Evolutionary conservation across 2,797 vertebrate genomes (phyloP), one percentile per base, ranked within the genome.

Genomic region (Rhincodon typus): DNA sequence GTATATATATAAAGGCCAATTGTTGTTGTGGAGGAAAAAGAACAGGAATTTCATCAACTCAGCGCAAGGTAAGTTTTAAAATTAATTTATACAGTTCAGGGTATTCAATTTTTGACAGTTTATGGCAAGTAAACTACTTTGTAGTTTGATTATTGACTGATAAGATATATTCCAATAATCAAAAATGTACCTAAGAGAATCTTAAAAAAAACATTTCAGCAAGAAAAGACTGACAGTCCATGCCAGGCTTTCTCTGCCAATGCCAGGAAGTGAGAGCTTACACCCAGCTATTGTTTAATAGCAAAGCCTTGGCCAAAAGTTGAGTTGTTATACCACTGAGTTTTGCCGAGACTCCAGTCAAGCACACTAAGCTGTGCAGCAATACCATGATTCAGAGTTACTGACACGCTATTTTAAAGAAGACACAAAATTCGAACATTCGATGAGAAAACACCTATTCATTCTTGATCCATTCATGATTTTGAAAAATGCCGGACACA

Each of bases 301-400:
- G 23, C 38, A 30, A 74, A 27, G 69, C 42, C 69, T 50, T 53
- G 46, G 94, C 15, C 94, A 94, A 74, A 50, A 50, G 12, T 67
- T 38, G 8, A 69, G 38, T 53, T 27, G 42, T 74, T 30, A 74
- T 34, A 74, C 69, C 6, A 30, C 21, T 74, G 15, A 30, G 15
- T 72, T 94, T 50, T 94, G 94, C 94, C 70, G 74, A 94, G 27
- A 53, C 70, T 74, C 94, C 70, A 94, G 27, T 30, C 94, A 74
- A 15, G 27, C 69, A 34, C 53, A 74, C n/a, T 34, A 74, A 34
- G 3, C n/a, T 30, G 50, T 17, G 3, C 50, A n/a, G n/a, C 27
- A 27, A 42, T 50, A 53, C 46, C 27, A 5, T 1, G 5, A 72
- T 53, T n/a, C 15, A 30, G 3, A 38, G 3, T 70, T 42, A 30